Evolutionary conservation across 92 coral and sea anemone genomes (phyloP).

Genomic region (Epizoanthus stellaris): DNA sequence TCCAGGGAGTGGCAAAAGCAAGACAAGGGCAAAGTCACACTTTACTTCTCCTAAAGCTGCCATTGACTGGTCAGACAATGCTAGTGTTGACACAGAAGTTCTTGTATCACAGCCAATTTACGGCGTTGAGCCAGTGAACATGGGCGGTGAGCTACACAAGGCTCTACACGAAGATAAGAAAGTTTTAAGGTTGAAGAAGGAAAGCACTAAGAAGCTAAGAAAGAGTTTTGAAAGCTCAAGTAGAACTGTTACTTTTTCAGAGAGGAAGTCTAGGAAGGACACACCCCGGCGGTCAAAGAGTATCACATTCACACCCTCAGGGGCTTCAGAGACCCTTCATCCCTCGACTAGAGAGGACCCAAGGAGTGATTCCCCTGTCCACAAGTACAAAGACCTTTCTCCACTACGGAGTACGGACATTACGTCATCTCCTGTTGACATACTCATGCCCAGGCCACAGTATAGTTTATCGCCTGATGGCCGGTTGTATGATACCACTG

Average conservation of each 20-base stretch:
- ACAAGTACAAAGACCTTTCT: constrained; percentile 33
- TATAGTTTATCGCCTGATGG: constrained; percentile 30
- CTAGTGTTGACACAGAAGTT: constrained; percentile 92
- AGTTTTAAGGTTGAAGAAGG: constrained; percentile 74
- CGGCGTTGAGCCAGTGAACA: constrained; percentile 89
- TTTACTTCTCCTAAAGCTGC: constrained; percentile 33
- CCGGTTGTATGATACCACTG: constrained; percentile 25
- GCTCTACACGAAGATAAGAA: constrained; percentile 80
- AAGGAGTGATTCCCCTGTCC: constrained; percentile 49
- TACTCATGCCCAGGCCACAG: constrained; percentile 30
- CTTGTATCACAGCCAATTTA: constrained; percentile 89
- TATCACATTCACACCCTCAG: constrained; percentile 29
- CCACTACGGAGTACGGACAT: constrained; percentile 38
- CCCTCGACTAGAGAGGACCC: constrained; percentile 45
- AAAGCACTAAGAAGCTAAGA: constrained; percentile 80
- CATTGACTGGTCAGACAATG: constrained; percentile 83
- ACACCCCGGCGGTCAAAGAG: constrained; percentile 71
- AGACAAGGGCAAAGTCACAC: constrained; percentile 33
- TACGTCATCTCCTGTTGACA: constrained; percentile 26
- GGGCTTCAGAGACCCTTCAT: constrained; percentile 48
- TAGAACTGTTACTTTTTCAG: constrained; percentile 45
- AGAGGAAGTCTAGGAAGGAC: constrained; percentile 47
- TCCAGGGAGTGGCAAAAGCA: constrained; percentile 48
- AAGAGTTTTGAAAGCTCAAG: constrained; percentile 69
- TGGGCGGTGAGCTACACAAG: constrained; percentile 93